Conservation (phyloP, 2,797 vertebrate genomes). For the Anguilla marmorata region DNA sequence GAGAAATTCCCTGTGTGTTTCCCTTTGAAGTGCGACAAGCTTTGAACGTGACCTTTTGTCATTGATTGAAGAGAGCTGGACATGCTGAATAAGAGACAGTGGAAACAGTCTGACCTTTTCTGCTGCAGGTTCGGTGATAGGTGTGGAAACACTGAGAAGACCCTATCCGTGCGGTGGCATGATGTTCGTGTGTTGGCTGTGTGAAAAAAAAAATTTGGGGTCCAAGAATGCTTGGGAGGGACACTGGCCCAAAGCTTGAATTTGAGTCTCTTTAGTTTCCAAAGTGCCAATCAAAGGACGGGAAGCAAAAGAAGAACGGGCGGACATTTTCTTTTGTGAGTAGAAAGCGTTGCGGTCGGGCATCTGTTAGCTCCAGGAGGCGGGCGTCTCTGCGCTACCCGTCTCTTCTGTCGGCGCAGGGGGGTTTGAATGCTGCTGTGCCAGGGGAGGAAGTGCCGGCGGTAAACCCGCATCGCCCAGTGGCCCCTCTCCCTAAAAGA, state of each 20-base stretch:
- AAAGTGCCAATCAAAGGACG: background rate
- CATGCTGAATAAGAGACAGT: slow-evolving; percentile 24
- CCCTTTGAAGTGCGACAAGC: slow-evolving; percentile 50
- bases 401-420: background rate
- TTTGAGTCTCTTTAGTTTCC: background rate
- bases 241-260: background rate
- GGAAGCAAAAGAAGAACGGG: background rate
- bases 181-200: slow-evolving; percentile 7
- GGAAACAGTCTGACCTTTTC: slow-evolving; percentile 35
- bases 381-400: background rate
- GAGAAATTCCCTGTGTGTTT: slow-evolving; percentile 32
- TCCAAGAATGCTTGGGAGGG: background rate
- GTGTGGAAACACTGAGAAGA: background rate
- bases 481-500: too few species aligned
- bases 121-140: background rate
- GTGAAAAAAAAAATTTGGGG: background rate
- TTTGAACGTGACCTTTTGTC: slow-evolving; percentile 58
- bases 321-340: background rate
- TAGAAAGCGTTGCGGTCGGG: background rate
- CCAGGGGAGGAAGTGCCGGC: background rate
- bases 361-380: background rate
- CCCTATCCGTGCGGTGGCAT: background rate
- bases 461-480: background rate
- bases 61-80: slow-evolving; percentile 37
- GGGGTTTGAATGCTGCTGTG: background rate